These are phyloP conservation scores for Bursaphelenchus okinawaensis DNA, from an alignment of 2,888 invertebrate genomes.

Conservation along the genomic window DNA sequence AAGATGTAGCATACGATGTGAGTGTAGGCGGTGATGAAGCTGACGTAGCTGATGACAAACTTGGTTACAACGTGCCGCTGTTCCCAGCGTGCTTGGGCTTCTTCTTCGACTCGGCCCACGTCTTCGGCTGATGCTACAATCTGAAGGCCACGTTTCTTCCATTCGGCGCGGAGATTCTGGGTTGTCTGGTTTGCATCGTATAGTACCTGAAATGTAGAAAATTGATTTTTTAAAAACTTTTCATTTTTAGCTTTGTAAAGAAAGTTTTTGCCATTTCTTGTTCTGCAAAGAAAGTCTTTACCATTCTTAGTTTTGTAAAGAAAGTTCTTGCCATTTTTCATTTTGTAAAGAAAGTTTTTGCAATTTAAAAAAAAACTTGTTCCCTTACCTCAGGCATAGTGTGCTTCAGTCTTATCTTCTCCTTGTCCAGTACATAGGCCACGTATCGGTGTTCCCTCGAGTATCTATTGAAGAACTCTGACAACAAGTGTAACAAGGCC, in stretches of 20 bases:
- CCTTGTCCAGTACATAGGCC: conserved; percentile 76
- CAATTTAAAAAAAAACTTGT: no score
- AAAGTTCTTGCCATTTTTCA: no score
- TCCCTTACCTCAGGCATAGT: conserved; percentile 21
- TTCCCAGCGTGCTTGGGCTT: conserved; percentile 51
- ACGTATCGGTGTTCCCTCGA: conserved; percentile 92
- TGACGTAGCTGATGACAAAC: conserved; percentile 46
- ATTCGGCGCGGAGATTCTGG: conserved; percentile 37
- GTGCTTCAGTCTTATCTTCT: conserved; percentile 65
- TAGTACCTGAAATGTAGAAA: conserved; percentile 23
- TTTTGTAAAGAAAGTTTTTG: no score
- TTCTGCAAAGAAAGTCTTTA: no score
- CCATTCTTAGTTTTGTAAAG: no score
- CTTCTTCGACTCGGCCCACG: conserved; percentile 49
- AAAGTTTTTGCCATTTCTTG: no score
- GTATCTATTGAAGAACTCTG: conserved; percentile 67
- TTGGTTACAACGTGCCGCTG: conserved; percentile 49
- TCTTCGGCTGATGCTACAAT: conserved; percentile 47
- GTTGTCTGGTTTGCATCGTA: conserved; percentile 26
- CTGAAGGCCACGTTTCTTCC: conserved; percentile 43
- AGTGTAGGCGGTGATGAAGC: conserved; percentile 60
- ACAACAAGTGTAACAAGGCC: conserved; percentile 22
- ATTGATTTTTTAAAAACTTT: no score
- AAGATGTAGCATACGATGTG: conserved; percentile 91
- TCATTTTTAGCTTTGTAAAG: no score